These are phyloP conservation scores for Toxostoma redivivum DNA, from an alignment of 2,113 vertebrate species.

Conservation along the genomic window DNA sequence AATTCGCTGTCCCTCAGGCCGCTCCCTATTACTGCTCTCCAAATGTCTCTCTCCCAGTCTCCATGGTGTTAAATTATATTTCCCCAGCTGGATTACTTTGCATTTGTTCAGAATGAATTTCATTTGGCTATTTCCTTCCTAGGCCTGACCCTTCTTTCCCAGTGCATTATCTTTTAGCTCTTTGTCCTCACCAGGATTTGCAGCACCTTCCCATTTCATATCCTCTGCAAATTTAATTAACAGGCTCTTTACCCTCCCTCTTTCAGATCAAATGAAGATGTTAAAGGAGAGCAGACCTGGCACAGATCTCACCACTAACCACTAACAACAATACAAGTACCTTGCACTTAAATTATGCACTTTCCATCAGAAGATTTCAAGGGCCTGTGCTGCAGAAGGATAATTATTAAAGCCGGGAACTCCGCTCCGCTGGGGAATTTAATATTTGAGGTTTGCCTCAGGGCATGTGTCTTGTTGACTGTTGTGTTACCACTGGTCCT, in stretches of 20 bases:
- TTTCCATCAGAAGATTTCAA: constrained; percentile 54
- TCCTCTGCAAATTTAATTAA: constrained; percentile 69
- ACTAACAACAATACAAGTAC: constrained; percentile 62
- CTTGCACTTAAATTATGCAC: constrained; percentile 61
- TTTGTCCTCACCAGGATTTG: constrained; percentile 64
- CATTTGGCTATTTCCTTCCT: constrained; percentile 67
- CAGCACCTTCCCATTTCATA: constrained; percentile 67
- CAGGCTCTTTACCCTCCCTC: constrained; percentile 64
- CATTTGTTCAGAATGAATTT: constrained; percentile 66
- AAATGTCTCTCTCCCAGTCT: constrained; percentile 58
- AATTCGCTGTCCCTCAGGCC: constrained; percentile 44
- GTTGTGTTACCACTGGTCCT: constrained; percentile 1
- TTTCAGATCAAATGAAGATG: constrained; percentile 63
- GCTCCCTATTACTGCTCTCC: constrained; percentile 18
- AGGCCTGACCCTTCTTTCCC: constrained; percentile 57
- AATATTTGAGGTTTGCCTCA: constrained; percentile 35
- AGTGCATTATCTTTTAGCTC: constrained; percentile 58
- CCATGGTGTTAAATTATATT: constrained; percentile 66
- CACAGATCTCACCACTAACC: constrained; percentile 57
- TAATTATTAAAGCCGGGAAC: constrained; percentile 53
- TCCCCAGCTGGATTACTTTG: constrained; percentile 65
- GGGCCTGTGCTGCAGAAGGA: neutral
- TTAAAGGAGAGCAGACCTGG: constrained; percentile 53
- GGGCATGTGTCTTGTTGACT: constrained; percentile 43
- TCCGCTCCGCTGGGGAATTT: neutral